These are phyloP conservation scores for Argyrosomus regius DNA, from an alignment of 2,797 vertebrate genomes.

Conservation along the genomic window DNA sequence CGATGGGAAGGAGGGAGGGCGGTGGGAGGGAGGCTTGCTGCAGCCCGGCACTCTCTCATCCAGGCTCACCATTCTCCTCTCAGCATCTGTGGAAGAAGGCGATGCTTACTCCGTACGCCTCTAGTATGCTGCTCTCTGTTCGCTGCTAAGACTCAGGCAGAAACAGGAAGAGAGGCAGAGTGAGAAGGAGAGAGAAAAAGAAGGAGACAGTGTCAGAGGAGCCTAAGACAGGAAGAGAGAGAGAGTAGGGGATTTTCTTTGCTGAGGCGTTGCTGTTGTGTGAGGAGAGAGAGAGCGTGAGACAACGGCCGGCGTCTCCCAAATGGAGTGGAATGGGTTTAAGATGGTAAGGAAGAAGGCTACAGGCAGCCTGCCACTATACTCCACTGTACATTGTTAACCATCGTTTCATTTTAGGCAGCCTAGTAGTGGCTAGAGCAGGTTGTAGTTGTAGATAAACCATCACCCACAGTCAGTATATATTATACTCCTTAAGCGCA, in stretches of 20 bases:
- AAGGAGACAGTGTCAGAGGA: constrained; percentile 67
- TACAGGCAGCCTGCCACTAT: constrained; percentile 63
- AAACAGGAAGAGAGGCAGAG: constrained; percentile 70
- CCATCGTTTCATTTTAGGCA: constrained; percentile 43
- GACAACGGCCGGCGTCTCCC: constrained; percentile 89
- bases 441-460: constrained; percentile 43
- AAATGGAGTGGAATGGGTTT: constrained; percentile 99
- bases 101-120: constrained; percentile 95
- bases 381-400: constrained; percentile 43
- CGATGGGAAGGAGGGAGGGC: constrained; percentile 53
- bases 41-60: constrained; percentile 92
- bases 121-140: constrained; percentile 91
- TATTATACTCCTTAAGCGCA: constrained; percentile 19
- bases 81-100: constrained; percentile 97
- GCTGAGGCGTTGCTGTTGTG: constrained; percentile 72
- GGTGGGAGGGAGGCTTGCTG: constrained; percentile 88
- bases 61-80: constrained; percentile 93
- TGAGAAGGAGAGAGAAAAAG: constrained; percentile 33
- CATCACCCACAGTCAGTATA: constrained; percentile 27
- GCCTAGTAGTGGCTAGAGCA: constrained; percentile 32
- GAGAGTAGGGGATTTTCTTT: constrained; percentile 65
- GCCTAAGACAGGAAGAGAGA: constrained; percentile 60
- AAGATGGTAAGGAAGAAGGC: constrained; percentile 96
- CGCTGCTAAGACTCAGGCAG: constrained; percentile 84
- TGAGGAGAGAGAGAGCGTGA: constrained; percentile 69